phyloP scores from a whole-genome alignment of 2,888 invertebrate species.

The Drosophila melanosoma region DNA sequence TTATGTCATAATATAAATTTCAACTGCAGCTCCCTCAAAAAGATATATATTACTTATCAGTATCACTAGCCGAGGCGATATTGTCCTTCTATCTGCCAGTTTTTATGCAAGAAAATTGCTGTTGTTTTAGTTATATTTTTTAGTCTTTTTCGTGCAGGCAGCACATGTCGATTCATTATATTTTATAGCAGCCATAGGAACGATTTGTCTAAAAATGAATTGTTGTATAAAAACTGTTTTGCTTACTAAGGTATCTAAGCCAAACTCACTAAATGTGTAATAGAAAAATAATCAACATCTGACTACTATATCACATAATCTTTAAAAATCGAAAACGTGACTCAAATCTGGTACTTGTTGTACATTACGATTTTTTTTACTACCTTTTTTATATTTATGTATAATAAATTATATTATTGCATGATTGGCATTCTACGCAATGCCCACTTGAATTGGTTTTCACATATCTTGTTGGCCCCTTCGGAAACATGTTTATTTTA shows the following conservation, averaged over 20 bases:
- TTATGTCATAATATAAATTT: neutral
- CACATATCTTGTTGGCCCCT: slow-evolving; percentile 9
- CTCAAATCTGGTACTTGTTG: neutral
- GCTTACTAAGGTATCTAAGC: neutral
- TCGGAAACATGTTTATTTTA: neutral
- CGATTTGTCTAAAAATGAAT: neutral
- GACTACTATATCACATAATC: neutral
- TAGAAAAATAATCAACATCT: neutral
- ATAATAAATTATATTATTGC: slow-evolving; percentile 15
- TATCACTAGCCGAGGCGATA: neutral
- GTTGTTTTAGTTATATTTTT: neutral
- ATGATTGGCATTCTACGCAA: slow-evolving; percentile 30
- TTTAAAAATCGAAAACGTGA: neutral
- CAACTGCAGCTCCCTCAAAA: neutral
- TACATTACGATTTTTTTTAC: neutral
- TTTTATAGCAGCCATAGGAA: neutral
- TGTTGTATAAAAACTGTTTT: neutral
- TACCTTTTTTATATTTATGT: slow-evolving; percentile 5
- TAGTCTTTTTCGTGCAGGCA: neutral
- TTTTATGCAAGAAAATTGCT: neutral
- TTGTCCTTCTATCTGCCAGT: neutral
- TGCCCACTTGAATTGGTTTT: slow-evolving; percentile 14
- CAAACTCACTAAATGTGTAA: neutral
- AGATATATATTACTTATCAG: neutral
- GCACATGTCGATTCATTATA: neutral